These are phyloP conservation scores for Ephydatia muelleri DNA, from an alignment of 37 sponge, comb jelly and placozoan species.

Conservation along the genomic window DNA sequence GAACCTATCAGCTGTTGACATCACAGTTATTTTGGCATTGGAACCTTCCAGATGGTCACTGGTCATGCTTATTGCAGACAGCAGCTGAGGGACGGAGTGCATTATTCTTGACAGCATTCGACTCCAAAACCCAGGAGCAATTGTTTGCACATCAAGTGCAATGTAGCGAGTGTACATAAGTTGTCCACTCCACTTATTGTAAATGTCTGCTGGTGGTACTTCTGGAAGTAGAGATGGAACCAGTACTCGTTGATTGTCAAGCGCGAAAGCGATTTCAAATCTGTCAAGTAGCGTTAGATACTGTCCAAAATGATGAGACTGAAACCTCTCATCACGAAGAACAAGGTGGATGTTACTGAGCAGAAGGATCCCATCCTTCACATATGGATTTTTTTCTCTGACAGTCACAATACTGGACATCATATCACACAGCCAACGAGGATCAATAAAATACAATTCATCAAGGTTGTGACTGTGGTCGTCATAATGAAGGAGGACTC, in stretches of 20 bases:
- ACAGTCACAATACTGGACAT: conserved; percentile 84
- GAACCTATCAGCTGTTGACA: not conserved
- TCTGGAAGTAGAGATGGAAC: conserved; percentile 83
- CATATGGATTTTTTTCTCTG: conserved; percentile 71
- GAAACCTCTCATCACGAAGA: conserved; percentile 72
- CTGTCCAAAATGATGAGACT: conserved; percentile 68
- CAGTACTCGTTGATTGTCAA: conserved; percentile 74
- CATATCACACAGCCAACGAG: conserved; percentile 92
- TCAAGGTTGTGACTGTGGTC: conserved; percentile 73
- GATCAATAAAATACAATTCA: conserved; percentile 86
- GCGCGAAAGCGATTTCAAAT: conserved; percentile 85
- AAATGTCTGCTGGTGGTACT: conserved; percentile 31
- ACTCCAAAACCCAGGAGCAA: conserved; percentile 90
- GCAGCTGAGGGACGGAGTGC: conserved; percentile 47
- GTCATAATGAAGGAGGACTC: conserved; percentile 87
- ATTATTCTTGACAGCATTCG: conserved; percentile 80
- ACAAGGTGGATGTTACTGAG: conserved; percentile 53
- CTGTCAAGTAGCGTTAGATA: conserved; percentile 78
- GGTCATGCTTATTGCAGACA: not conserved
- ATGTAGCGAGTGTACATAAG: conserved; percentile 65
- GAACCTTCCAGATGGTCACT: too few relatives aligned
- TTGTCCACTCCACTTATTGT: not conserved
- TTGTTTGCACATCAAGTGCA: conserved; percentile 21
- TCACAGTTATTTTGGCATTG: too few relatives aligned
- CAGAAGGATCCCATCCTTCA: conserved; percentile 70